phyloP scores from a whole-genome alignment of 2,113 vertebrate genomes.

The Callospermophilus lateralis region DNA sequence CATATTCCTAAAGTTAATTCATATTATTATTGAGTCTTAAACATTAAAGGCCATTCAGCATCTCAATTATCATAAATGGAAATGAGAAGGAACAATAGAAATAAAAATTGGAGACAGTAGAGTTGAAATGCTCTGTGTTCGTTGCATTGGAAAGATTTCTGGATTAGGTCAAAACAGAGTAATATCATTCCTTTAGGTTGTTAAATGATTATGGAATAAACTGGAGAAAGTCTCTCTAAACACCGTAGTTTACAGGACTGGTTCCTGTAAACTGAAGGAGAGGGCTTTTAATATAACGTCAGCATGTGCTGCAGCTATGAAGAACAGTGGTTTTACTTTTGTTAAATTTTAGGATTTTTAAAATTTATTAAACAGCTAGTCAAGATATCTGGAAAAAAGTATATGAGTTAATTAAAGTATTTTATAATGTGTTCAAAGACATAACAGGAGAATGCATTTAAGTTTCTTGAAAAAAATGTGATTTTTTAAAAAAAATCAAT shows the following conservation, averaged over 20 bases:
- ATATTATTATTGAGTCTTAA: background rate
- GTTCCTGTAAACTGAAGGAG: background rate
- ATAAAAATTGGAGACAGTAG: background rate
- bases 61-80: background rate
- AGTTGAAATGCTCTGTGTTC: background rate
- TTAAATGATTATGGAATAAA: background rate
- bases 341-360: background rate
- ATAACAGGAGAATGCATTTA: background rate
- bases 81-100: slow-evolving; percentile 10
- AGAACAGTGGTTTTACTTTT: background rate
- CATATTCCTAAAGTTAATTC: background rate
- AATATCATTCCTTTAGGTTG: background rate
- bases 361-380: background rate
- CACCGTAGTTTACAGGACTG: background rate
- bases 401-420: background rate
- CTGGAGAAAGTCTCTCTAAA: background rate
- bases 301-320: background rate
- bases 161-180: background rate
- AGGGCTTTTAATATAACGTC: background rate
- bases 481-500: background rate
- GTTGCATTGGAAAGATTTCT: background rate
- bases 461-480: background rate
- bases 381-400: background rate
- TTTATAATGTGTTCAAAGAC: background rate
- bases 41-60: background rate